Evolutionary conservation across 2,888 invertebrate species (phyloP), one percentile per base, ranked within the genome.

Genomic region (Drosophila macrospina): DNA sequence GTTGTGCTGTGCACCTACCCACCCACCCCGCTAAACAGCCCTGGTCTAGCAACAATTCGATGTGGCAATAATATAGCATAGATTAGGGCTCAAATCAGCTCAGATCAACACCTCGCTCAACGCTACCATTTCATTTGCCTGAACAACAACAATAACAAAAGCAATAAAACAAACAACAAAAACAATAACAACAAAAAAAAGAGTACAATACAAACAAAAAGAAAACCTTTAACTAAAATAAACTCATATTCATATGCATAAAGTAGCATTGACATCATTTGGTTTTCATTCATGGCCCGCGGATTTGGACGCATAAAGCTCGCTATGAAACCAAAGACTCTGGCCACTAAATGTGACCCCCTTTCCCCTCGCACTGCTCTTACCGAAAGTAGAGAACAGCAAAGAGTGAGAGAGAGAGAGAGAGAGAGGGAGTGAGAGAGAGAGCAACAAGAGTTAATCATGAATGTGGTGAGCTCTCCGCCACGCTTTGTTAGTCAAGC

Each of bases 401-500:
- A 24, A 24, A 8, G 48, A 10, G 34, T 13, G n/a, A n/a, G 11
- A 2, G 24, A 8, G 30, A 56, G 15, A 56, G 13, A 47, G 13
- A 30, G 6, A 44, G 11, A 36, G 13, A 37, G 67, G 80, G 85
- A 8, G 28, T 54, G 16, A 56, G 13, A 47, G 13, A 30, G 2
- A 44, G 20, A 36, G 13, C 8, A 11, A 15, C 32, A 24, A 36
- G 67, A 84, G 85, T 67, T 87, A 71, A 84, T 81, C 86, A 75
- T 85, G 72, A 80, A 74, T 74, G 72, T 86, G 69, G 77, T 77
- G 78, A 75, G 82, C 84, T 84, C 80, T 28, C 70, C 87, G 91
- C 88, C 74, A 91, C 92, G 91, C 91, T 91, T 92, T 91, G 91
- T 86, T 91, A 91, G 86, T 62, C 91, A 91, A 91, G 91, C 92